Percentiles rank a stretch among this genome's conserved stretches.
Conservation (phyloP, 2,113 vertebrate genomes). For the Eurypyga helias region DNA sequence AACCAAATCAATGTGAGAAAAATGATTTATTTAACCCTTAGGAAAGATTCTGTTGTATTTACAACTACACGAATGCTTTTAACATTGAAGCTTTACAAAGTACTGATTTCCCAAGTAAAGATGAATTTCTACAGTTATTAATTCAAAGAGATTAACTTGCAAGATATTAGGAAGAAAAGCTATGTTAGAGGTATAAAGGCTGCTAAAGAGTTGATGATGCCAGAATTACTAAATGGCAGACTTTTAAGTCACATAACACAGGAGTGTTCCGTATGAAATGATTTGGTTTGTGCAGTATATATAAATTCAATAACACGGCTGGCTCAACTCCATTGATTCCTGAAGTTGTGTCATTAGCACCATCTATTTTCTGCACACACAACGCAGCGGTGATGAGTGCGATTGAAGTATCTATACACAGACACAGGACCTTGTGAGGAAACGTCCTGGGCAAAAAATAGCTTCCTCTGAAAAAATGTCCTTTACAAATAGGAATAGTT, state of each 20-base stretch:
- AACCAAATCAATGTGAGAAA: not conserved
- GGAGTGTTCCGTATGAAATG: not conserved
- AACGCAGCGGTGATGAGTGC: not conserved
- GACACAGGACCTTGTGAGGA: not conserved
- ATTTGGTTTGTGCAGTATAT: not conserved
- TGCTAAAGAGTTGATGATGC: not conserved
- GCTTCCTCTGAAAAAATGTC: not conserved
- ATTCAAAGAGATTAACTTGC: not conserved
- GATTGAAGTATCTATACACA: not conserved
- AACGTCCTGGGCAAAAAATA: not conserved
- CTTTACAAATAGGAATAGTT: not conserved
- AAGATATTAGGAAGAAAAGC: not conserved
- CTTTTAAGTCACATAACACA: not conserved
- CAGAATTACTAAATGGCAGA: not conserved
- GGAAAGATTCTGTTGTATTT: not conserved
- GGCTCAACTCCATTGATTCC: not conserved
- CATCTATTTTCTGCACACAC: conserved; percentile 12
- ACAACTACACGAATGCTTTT: not conserved
- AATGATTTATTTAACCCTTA: not conserved
- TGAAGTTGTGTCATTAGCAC: not conserved
- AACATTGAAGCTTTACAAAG: not conserved
- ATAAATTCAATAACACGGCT: not conserved
- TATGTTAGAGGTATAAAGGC: not conserved
- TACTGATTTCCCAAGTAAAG: not conserved
- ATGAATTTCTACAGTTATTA: not conserved